Base-by-base conservation (phyloP, 2,113 vertebrate genomes). In the Chaenocephalus aceratus region DNA sequence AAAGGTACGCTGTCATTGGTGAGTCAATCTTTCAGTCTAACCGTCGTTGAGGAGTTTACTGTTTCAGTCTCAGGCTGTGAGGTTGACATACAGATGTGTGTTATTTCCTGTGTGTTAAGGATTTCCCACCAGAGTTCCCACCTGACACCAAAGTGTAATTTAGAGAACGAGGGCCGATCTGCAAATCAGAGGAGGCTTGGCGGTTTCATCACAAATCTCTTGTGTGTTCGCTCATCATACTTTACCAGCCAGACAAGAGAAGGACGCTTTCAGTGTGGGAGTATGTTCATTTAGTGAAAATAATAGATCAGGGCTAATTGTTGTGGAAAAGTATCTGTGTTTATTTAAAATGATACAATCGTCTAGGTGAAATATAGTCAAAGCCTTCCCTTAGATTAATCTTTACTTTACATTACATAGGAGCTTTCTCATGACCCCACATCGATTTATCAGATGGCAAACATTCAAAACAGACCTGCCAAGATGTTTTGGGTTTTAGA, bases 181-280 rank as follows among this genome's bases (percentile, higher is more conserved):
- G 44, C 53, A 64, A 84, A 58, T 66, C 66, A 68, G 61, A 48
- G 63, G 75, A 74, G 75, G 49, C 41, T 67, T 63, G n/a, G 36
- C 51, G 23, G 64, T n/a, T 56, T 36, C 57, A 54, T 74, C 64
- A 76, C 23, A 79, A 77, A 52, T 69, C 82, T 85, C 79, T 8
- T 9, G 52, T 57, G 75, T 6, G n/a, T 4, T 44, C 0, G 11
- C 60, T 61, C 15, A 68, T 79, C 73, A 41, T 30, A 45, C 56
- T 53, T 51, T 51, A 41, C 14, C 30, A 30, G 66, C 44, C 1
- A 67, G 56, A 84, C 51, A 10, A 16, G 49, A 44, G 26, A 54
- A 9, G 45, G 45, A 10, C 13, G 51, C 15, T 58, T 57, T 66
- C 8, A 2, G 62, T 59, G 73, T 68, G 58, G 57, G 78, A 60